These are phyloP conservation scores for Spatula versicolor DNA, from an alignment of 2,797 vertebrate species.

Conservation along the genomic window DNA sequence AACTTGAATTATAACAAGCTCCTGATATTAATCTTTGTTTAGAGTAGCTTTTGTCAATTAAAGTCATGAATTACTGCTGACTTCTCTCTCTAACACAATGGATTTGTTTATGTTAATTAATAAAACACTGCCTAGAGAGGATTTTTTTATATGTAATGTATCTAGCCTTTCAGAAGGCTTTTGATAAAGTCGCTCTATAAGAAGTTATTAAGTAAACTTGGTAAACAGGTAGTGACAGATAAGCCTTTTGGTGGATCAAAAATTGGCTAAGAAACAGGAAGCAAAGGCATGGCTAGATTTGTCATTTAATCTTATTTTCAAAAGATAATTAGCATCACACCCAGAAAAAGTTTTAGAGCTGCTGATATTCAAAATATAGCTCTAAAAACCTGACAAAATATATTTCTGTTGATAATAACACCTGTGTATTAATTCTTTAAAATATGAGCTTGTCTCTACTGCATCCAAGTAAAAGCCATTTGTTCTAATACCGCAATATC, in stretches of 20 bases:
- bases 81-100: neutral
- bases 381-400: neutral
- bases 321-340: neutral
- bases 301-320: neutral
- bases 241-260: neutral
- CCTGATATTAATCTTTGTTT: neutral
- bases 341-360: neutral
- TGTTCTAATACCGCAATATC: neutral
- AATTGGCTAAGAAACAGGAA: neutral
- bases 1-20: neutral
- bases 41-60: neutral
- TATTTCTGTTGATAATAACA: neutral
- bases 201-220: constrained; percentile 23
- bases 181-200: neutral
- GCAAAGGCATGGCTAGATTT: neutral
- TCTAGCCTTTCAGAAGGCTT: neutral
- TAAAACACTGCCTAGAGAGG: neutral
- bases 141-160: neutral
- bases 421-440: neutral
- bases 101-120: neutral
- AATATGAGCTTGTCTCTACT: neutral
- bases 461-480: neutral
- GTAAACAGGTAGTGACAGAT: neutral
- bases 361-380: neutral
- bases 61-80: neutral